Percentiles rank a stretch among this genome's conserved stretches.
phyloP scores from a whole-genome alignment of 53 echinoderm and acorn worm genomes.

The Echinarachnius parma region DNA sequence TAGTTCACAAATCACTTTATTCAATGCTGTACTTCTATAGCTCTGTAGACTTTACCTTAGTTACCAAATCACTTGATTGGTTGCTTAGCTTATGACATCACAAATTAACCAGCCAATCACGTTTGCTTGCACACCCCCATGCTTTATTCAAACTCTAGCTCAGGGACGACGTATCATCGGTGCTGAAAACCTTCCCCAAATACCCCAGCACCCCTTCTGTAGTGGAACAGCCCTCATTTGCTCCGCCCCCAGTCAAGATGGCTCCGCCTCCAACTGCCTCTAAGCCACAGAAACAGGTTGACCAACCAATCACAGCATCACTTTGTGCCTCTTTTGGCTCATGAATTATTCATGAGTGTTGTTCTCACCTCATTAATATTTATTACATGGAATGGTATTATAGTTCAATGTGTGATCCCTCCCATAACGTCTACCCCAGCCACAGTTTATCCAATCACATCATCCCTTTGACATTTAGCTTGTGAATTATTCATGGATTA shows the following conservation, averaged over 20 bases:
- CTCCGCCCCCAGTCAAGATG: constrained; percentile 28
- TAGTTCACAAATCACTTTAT: too few relatives aligned
- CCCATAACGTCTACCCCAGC: too few relatives aligned
- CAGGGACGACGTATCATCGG: constrained; percentile 34
- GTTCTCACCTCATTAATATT: too few relatives aligned
- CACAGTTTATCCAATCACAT: neutral
- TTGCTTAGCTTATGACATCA: constrained; percentile 17
- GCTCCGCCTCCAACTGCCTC: constrained; percentile 30
- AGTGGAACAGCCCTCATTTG: constrained; percentile 15
- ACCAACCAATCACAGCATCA: too few relatives aligned
- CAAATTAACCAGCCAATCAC: constrained; percentile 37
- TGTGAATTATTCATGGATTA: constrained; percentile 16
- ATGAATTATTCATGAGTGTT: constrained; percentile 46
- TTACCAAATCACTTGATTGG: constrained; percentile 8
- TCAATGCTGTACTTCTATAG: too few relatives aligned
- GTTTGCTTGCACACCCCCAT: constrained; percentile 28
- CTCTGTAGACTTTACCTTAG: too few relatives aligned
- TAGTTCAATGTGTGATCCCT: too few relatives aligned
- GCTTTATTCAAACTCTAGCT: too few relatives aligned
- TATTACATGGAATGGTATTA: neutral
- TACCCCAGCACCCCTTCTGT: constrained; percentile 35
- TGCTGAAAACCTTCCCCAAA: constrained; percentile 46
- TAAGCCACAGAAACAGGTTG: constrained; percentile 44
- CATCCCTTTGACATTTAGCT: neutral
- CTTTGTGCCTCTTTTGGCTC: too few relatives aligned